Base-by-base conservation (phyloP, 2,888 invertebrate genomes). In the Acleris sparsana region DNA sequence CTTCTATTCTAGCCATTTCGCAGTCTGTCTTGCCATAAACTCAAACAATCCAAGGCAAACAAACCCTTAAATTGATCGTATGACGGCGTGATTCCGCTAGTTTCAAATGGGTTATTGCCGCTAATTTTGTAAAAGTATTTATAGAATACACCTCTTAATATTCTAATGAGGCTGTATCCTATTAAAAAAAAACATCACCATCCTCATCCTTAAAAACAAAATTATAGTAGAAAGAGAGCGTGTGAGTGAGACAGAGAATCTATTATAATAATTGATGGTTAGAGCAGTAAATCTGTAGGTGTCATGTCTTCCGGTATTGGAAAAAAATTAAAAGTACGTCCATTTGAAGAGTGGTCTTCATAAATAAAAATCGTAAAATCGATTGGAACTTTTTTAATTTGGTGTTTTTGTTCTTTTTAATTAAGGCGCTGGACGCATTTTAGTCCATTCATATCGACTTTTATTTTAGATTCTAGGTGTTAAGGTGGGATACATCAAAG, bases 221-320 rank as follows among this genome's bases (percentile, higher is more conserved):
- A 62, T 68, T 61, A 66, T 69, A 68, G 72, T 69, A 71, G 67
- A 60, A 67, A 73, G 73, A 70, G 55, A 70, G 72, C 66, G 62
- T 69, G 61, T 66, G 57, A 72, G 75, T 80, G 69, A 66, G 76
- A 76, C 79, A 81, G 63, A 69, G 74, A 72, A 72, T 76, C 85
- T 83, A 84, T 86, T 86, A 87, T 70, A 73, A 82, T 86, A 88
- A 88, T 86, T 83, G 79, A 85, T 82, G 85, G 86, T 79, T 84
- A 52, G 39, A 57, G 66, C 66, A 62, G 79, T 85, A 86, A 88
- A 87, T 87, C 80, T 76, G 71, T 70, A 84, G 85, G 88, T 86
- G 87, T 86, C 86, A 84, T 81, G 83, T 85, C 85, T 88, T 88
- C 85, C 86, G 86, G 86, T 85, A 73, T 75, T 69, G 72, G 77